A percentile compares a stretch with the other conserved stretches of the same genome.
These are phyloP conservation scores for Lepidothrix coronata DNA, from an alignment of 2,113 vertebrate genomes.

Conservation along the genomic window DNA sequence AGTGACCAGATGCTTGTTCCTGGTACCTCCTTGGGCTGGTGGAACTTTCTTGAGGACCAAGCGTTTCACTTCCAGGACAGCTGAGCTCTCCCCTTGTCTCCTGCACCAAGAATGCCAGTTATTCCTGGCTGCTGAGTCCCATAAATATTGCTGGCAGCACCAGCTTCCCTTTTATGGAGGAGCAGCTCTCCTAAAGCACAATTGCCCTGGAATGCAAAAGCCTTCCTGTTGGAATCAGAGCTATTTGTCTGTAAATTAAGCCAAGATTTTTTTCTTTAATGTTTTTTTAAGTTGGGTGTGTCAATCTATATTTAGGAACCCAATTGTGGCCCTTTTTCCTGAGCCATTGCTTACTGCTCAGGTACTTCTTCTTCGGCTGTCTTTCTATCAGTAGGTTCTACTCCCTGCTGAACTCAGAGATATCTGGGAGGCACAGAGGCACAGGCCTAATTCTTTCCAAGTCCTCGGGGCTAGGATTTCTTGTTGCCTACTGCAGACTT, in stretches of 20 bases:
- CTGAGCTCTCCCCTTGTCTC: fast-evolving
- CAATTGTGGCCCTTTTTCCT: not conserved
- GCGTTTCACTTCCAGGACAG: not conserved
- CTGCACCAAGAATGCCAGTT: not conserved
- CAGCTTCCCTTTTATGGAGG: conserved; percentile 1
- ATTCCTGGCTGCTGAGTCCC: not conserved
- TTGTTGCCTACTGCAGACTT: not conserved
- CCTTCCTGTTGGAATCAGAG: conserved; percentile 19
- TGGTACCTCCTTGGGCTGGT: not conserved
- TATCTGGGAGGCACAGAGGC: not conserved
- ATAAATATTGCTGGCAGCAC: not conserved
- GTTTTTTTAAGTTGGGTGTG: not conserved
- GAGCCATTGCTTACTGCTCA: not conserved
- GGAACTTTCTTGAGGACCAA: not conserved
- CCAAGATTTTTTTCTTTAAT: not conserved
- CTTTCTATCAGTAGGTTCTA: not conserved
- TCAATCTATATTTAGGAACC: conserved; percentile 32
- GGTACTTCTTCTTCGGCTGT: not conserved
- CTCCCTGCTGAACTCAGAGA: not conserved
- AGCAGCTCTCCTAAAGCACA: conserved; percentile 20
- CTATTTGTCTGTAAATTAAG: conserved; percentile 1
- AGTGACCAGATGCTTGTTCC: not conserved
- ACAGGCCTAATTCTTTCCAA: not conserved
- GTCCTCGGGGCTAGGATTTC: not conserved
- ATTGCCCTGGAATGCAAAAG: not conserved